Evolutionary conservation across 35 echinoderm and acorn worm species (phyloP).

Genomic region (Patiria miniata): DNA sequence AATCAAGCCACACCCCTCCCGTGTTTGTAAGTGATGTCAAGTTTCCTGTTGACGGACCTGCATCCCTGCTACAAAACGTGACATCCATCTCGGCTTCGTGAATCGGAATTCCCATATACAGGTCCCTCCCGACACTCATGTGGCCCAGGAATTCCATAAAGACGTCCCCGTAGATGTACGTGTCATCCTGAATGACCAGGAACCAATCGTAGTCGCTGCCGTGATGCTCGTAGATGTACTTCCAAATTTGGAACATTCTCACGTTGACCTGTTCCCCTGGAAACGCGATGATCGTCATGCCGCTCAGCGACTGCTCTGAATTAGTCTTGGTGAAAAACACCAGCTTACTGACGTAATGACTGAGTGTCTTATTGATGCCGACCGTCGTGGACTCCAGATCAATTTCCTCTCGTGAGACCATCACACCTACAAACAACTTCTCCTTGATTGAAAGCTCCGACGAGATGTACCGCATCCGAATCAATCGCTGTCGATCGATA

Average conservation of each 20-base stretch:
- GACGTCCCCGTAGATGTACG: conserved; percentile 75
- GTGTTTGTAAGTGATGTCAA: too few relatives aligned
- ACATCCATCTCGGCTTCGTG: conserved; percentile 90
- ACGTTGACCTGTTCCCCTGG: conserved; percentile 72
- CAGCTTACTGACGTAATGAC: conserved; percentile 75
- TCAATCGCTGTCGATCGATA: conserved; percentile 58
- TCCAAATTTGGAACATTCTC: conserved; percentile 84
- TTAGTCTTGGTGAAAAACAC: conserved; percentile 78
- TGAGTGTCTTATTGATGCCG: conserved; percentile 92
- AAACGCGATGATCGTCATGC: conserved; percentile 71
- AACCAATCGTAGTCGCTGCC: conserved; percentile 93
- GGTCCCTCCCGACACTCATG: conserved; percentile 85
- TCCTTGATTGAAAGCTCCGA: conserved; percentile 84
- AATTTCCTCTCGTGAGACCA: conserved; percentile 70
- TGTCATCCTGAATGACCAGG: conserved; percentile 80
- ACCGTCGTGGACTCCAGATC: conserved; percentile 83
- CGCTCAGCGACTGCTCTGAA: conserved; percentile 48
- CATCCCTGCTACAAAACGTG: conserved; percentile 91
- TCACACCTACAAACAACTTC: conserved; percentile 94
- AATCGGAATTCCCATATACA: conserved; percentile 82
- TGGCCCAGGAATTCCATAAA: conserved; percentile 85
- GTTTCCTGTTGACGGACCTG: conserved; percentile 52
- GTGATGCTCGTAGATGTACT: conserved; percentile 85
- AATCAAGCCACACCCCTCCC: too few relatives aligned
- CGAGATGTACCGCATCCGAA: conserved; percentile 79